Base-by-base conservation (phyloP, 2,113 vertebrate genomes). In the Ursus arctos region DNA sequence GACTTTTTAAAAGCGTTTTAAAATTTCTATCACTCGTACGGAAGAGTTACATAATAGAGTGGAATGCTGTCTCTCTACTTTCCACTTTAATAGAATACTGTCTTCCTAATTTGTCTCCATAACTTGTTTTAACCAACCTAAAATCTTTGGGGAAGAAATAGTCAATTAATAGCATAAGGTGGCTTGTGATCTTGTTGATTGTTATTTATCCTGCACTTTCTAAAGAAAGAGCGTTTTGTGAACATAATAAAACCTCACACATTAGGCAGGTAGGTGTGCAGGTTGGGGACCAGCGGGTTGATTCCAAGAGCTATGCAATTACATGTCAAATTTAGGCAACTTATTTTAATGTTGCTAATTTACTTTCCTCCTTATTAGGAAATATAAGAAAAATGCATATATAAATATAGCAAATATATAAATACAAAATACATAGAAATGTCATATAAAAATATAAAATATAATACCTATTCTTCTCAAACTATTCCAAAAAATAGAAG, bases 201-300 rank as follows among this genome's bases (percentile, higher is more conserved):
- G 3, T 63, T 26, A 21, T 86, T 26, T 76, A 24, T 63, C n/a
- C 14, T 72, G 31, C 8, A 47, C 51, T 80, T 67, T 55, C 18
- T 51, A 85, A 92, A 36, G 5, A n/a, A 63, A 61, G 2, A 59
- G 0, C 1, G 72, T 79, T 74, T 80, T 5, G 16, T 53, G 16
- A 89, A 57, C 26, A 43, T 0, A 31, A 2, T 76, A 82, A 79
- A 12, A 6, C 3, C 2, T 88, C 16, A 18, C 16, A 16, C 2
- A 19, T 11, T 33, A 72, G 1, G 3, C 43, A 40, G 18, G 15
- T 43, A 59, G 2, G 1, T 74, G 4, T 72, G 4, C 12, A 57
- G 31, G 19, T 21, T 69, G 10, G 7, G 9, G 7, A 4, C 18
- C 22, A 53, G 1, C 2, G 4, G 21, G 12, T 55, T 36, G 4